phyloP scores from a whole-genome alignment of 2,888 invertebrate species.

The Epistrophe grossulariae region DNA sequence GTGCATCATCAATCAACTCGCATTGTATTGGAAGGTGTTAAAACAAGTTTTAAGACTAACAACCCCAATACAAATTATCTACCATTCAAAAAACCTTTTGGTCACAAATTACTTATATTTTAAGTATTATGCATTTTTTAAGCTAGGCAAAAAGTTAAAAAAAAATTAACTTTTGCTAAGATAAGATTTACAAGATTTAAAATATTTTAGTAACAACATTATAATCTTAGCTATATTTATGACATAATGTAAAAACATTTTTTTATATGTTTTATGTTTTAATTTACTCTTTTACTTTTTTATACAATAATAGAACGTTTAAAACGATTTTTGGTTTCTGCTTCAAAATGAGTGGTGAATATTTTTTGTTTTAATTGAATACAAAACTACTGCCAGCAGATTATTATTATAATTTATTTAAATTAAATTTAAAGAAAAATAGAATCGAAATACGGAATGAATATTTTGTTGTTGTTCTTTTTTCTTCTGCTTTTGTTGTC shows the following conservation, averaged over 20 bases:
- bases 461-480: conserved; percentile 46
- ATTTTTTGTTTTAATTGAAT: conserved; percentile 44
- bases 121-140: conserved; percentile 41
- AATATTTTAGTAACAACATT: conserved; percentile 62
- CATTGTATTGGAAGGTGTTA: conserved; percentile 5
- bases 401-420: conserved; percentile 48
- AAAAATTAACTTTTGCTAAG: conserved; percentile 30
- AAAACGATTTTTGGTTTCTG: conserved; percentile 60
- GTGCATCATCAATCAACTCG: conserved; percentile 42
- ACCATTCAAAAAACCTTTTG: conserved; percentile 4
- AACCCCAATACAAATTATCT: background rate
- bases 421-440: conserved; percentile 28
- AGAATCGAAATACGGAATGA: conserved; percentile 66
- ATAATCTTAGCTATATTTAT: conserved; percentile 55
- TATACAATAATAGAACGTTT: conserved; percentile 63
- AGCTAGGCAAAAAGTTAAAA: conserved; percentile 47
- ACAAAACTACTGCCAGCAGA: conserved; percentile 57
- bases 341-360: conserved; percentile 53
- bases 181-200: conserved; percentile 44
- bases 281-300: conserved; percentile 20
- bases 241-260: conserved; percentile 30
- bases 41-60: conserved; percentile 22
- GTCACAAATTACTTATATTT: conserved; percentile 41
- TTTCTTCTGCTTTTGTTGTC: conserved; percentile 38
- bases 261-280: background rate